phyloP scores from a whole-genome alignment of 2,888 invertebrate genomes.

The Meteorus cinctellus region DNA sequence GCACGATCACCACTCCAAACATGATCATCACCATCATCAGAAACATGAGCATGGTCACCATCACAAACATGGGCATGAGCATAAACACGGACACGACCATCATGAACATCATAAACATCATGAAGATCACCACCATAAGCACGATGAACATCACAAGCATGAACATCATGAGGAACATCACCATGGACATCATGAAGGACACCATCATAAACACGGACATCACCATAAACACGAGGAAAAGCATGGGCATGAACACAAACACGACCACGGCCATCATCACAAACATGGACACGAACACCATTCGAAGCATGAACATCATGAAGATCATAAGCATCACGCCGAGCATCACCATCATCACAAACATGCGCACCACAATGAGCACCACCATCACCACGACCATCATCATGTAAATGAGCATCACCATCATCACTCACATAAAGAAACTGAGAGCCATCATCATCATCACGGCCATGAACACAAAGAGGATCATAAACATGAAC shows the following conservation, averaged over 20 bases:
- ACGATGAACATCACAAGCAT: slow-evolving; percentile 54
- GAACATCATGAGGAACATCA: slow-evolving; percentile 61
- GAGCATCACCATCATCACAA: slow-evolving; percentile 66
- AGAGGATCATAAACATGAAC: slow-evolving; percentile 63
- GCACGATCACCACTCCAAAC: slow-evolving; percentile 41
- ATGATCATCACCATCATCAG: slow-evolving; percentile 54
- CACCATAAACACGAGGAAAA: slow-evolving; percentile 54
- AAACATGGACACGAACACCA: slow-evolving; percentile 54
- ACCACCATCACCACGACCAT: slow-evolving; percentile 66
- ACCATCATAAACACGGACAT: slow-evolving; percentile 58
- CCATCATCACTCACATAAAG: slow-evolving; percentile 65
- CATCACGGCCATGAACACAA: slow-evolving; percentile 66
- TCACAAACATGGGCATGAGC: slow-evolving; percentile 62
- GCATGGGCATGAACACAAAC: slow-evolving; percentile 58
- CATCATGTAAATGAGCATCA: slow-evolving; percentile 66
- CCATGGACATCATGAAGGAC: slow-evolving; percentile 51
- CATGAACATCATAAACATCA: slow-evolving; percentile 51
- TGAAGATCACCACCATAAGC: slow-evolving; percentile 58
- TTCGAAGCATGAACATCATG: slow-evolving; percentile 50
- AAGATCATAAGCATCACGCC: slow-evolving; percentile 59
- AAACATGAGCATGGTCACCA: slow-evolving; percentile 56
- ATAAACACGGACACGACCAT: slow-evolving; percentile 52
- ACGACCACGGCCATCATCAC: slow-evolving; percentile 54
- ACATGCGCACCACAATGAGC: slow-evolving; percentile 64
- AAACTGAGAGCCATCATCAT: slow-evolving; percentile 64